Base-by-base conservation (phyloP, 2,888 invertebrate genomes). In the Atherix ibis region DNA sequence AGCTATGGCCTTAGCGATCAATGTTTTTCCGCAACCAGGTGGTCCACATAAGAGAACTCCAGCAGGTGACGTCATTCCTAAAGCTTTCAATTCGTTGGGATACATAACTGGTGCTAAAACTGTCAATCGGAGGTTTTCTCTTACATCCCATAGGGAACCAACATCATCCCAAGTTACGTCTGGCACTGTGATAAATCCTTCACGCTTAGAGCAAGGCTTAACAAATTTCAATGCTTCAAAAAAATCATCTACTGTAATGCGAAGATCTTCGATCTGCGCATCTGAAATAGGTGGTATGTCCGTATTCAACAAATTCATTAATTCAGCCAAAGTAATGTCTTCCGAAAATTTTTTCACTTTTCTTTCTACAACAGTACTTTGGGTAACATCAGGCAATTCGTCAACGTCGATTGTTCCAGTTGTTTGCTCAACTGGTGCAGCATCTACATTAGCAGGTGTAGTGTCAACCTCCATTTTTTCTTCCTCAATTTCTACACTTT, bases 91-190 rank as follows among this genome's bases (percentile, higher is more conserved):
- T 45, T 78, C 75, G 41, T 84, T 79, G 1, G 84, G 76, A 61
- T 88, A 79, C 50, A 82, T 78, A 0, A 97, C 84, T 17, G 95
- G 94, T 13, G 87, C 91, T 60, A 94, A 63, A 43, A 98, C 91
- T 28, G 89, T 80, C 60, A 89, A 66, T 55, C 91, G 81, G 22
- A 98, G 64, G 51, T 94, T 89, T 51, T 88, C 79, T 34, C 94
- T 69, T 28, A 98, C 81, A 52, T 83, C 76, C 32, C 70, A 70
- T 32, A 98, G 60, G 1, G 95, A 94, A 0, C 98, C 98, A 44
- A 98, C 75, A 64, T 98, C 92, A 25, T 87, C 76, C 97, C 97
- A 98, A 2, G 88, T 87, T 2, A 89, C 88, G 65, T 92, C 89
- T 3, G 98, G 97, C 10, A 98, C 89, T 1, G 94, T 94, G 2